Conservation (phyloP, 2,113 vertebrate genomes). For the Nanorana parkeri region DNA sequence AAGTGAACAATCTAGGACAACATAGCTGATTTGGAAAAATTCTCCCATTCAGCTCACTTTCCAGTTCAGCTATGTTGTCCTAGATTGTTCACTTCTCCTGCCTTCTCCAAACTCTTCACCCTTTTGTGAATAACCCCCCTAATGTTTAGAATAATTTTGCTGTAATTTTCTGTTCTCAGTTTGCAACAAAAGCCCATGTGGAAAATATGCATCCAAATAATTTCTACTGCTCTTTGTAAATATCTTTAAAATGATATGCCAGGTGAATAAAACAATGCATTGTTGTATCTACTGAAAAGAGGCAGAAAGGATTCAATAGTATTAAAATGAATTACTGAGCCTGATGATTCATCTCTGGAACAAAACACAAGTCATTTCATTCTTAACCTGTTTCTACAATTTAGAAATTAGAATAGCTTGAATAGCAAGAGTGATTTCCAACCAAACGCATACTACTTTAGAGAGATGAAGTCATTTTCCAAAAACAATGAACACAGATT, state of each 20-base stretch:
- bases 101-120: no score
- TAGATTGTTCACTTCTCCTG: no score
- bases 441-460: constrained; percentile 1
- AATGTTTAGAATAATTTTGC: background rate
- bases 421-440: constrained; percentile 22
- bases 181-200: background rate
- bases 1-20: no score
- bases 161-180: no score
- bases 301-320: constrained; percentile 16
- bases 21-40: no score
- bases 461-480: constrained; percentile 15
- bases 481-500: constrained; percentile 46
- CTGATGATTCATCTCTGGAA: constrained; percentile 36
- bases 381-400: constrained; percentile 36
- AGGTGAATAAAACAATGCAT: constrained; percentile 11
- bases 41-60: no score
- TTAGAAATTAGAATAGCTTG: constrained; percentile 15
- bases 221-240: background rate
- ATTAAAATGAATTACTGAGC: constrained; percentile 33
- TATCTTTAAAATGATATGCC: background rate
- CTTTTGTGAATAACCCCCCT: no score
- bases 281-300: constrained; percentile 35
- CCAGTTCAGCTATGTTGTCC: no score
- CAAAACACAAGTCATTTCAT: constrained; percentile 31
- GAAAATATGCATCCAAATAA: background rate